These are phyloP conservation scores for Misgurnus anguillicaudatus DNA, from an alignment of 2,113 vertebrate species.

Conservation along the genomic window DNA sequence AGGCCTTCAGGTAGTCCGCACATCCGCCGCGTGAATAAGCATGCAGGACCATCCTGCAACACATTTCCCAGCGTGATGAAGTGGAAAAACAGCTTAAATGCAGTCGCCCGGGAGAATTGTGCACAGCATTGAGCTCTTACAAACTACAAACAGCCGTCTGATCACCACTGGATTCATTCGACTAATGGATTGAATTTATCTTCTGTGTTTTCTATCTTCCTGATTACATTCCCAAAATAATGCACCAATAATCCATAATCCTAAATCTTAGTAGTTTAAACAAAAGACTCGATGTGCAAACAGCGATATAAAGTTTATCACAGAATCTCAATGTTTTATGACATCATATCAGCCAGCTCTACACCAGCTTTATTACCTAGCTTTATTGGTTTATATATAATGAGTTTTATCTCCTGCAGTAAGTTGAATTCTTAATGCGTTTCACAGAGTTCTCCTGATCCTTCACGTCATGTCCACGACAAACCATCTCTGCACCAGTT, in stretches of 20 bases:
- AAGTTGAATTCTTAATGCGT: background rate
- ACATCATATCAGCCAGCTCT: no score
- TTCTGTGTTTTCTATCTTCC: constrained; percentile 8
- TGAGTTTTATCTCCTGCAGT: constrained; percentile 14
- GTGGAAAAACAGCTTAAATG: constrained; percentile 51
- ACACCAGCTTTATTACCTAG: constrained; percentile 7
- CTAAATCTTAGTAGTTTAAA: no score
- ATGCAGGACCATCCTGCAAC: constrained; percentile 24
- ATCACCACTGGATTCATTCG: constrained; percentile 39
- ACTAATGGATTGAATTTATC: constrained; percentile 8
- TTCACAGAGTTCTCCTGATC: constrained; percentile 20
- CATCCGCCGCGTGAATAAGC: constrained; percentile 39
- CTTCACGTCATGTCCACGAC: background rate
- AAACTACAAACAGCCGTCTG: constrained; percentile 4
- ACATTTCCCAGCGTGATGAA: constrained; percentile 46
- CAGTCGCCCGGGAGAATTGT: constrained; percentile 22
- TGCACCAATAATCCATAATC: background rate
- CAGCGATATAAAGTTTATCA: no score
- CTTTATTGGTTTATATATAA: constrained; percentile 27
- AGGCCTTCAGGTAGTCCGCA: constrained; percentile 8
- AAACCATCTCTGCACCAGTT: background rate
- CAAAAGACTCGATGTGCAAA: no score
- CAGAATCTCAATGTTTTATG: no score
- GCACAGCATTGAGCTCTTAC: constrained; percentile 17
- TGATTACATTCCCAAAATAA: constrained; percentile 24